phyloP scores from a whole-genome alignment of 2,113 vertebrate genomes.

The Acrocephalus arundinaceus region DNA sequence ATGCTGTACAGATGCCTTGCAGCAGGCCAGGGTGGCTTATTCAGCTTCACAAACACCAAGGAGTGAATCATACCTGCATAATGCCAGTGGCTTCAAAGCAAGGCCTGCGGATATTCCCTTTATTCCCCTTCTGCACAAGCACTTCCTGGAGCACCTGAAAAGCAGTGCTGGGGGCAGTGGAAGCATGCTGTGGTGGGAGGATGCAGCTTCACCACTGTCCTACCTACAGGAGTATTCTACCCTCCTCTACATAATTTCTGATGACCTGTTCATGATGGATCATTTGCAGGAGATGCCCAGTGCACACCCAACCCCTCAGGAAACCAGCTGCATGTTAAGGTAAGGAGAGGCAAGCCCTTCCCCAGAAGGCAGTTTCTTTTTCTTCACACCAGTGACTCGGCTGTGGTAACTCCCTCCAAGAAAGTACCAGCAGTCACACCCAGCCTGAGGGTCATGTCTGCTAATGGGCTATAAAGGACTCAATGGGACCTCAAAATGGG shows the following conservation, averaged over 20 bases:
- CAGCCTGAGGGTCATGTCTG: background rate
- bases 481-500: background rate
- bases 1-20: accelerated
- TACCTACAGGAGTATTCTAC: background rate
- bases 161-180: accelerated
- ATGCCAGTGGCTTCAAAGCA: background rate
- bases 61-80: background rate
- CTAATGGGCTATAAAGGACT: background rate
- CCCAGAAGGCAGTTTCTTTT: background rate
- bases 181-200: accelerated
- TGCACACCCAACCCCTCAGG: background rate
- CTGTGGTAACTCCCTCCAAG: background rate
- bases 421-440: background rate
- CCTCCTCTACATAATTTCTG: background rate
- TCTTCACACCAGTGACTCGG: background rate
- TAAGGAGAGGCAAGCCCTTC: background rate
- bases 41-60: background rate
- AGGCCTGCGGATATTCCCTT: background rate
- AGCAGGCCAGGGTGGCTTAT: background rate
- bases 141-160: background rate
- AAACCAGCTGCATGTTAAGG: background rate
- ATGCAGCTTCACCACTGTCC: background rate
- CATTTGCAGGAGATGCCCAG: background rate
- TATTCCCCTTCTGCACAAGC: background rate
- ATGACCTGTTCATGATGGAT: background rate